Base-by-base conservation (phyloP, 2,113 vertebrate species). In the Papio anubis region DNA sequence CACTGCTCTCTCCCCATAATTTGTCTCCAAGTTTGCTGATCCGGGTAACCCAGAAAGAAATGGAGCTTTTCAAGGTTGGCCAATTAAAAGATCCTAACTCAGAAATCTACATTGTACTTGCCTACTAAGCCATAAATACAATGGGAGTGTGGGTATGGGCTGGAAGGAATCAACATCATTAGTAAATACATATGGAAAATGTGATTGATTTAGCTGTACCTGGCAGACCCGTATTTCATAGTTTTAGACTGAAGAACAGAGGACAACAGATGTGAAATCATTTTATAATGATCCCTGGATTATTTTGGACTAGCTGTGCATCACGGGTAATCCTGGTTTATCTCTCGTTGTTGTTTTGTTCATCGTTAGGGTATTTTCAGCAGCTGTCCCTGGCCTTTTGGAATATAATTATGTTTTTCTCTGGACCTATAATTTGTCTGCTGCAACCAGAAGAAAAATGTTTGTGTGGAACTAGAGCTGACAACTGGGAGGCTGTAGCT, bases 381-480 rank as follows among this genome's bases (percentile, higher is more conserved):
- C 95, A 85, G 80, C 96, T 97, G 2, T 88, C 92, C 82, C 0
- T 98, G 97, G 97, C 95, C 90, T 98, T 98, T 97, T 38, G 83
- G 91, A 88, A n/a, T 84, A 86, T 98, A 98, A 98, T 98, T 98
- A 97, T 89, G 87, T 96, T 97, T 98, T 98, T 96, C 78, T 64
- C 93, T 97, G 70, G 97, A 97, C 98, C 95, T 98, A 81, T 98
- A 98, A 98, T 98, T 98, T 98, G 96, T 97, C 97, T 96, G 84
- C 92, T 92, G 91, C 95, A 97, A 84, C 93, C 96, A 97, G 94
- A 97, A 98, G 95, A 94, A 95, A 95, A 97, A 97, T 82, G 97
- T 86, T 97, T 97, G 66, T 96, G 95, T 97, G 88, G 88, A 97
- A 96, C 98, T 94, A 97, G 96, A 96, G 88, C 86, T 98, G 97